A percentile compares a stretch with the other conserved stretches of the same genome.
phyloP scores from a whole-genome alignment of 2,113 vertebrate genomes.

The Hymenochirus boettgeri region DNA sequence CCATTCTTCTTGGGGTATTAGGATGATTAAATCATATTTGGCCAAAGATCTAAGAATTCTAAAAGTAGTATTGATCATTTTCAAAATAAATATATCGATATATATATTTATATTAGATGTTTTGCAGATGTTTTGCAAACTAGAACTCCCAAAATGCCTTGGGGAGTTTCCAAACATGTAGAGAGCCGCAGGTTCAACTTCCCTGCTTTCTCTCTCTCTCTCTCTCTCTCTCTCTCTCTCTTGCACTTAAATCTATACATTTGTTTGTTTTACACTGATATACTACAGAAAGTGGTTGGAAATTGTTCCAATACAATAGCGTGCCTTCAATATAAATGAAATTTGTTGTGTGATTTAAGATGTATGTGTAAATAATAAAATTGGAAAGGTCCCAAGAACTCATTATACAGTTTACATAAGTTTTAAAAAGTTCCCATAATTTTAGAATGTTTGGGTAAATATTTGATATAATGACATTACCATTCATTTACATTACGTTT shows the following conservation, averaged over 20 bases:
- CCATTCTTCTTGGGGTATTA: neutral
- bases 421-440: no score
- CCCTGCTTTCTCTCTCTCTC: no score
- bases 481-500: no score
- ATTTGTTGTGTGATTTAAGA: neutral
- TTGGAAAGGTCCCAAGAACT: neutral
- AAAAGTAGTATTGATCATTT: neutral
- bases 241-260: slow-evolving; percentile 2
- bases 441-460: no score
- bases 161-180: no score
- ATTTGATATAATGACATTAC: no score
- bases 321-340: slow-evolving; percentile 1
- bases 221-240: no score
- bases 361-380: neutral
- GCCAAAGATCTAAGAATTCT: neutral
- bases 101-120: no score
- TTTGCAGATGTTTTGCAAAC: no score
- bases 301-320: neutral
- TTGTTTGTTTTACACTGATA: neutral
- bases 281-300: neutral
- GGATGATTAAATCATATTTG: neutral
- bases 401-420: no score
- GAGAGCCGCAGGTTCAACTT: no score
- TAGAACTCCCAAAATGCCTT: no score
- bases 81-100: neutral